Evolutionary conservation across 1,140 invertebrate genomes (phyloP), one percentile per base, ranked within the genome.

Genomic region (Popillia japonica): DNA sequence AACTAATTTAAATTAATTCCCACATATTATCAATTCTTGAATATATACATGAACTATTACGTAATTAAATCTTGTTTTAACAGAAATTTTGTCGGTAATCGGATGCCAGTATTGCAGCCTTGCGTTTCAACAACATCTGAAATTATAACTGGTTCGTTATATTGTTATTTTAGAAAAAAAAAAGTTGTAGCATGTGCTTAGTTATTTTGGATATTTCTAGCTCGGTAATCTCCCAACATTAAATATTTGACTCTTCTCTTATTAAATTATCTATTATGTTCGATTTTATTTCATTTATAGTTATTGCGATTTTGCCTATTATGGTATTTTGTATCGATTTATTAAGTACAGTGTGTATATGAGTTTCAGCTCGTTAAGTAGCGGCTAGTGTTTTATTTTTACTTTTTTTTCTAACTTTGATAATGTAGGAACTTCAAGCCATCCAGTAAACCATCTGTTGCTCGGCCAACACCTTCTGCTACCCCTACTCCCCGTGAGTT

Each of bases 341-440:
- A 61, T 23, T 75, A 76, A 55, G 48, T 55, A 55, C 14, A 17
- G n/a, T 55, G 17, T 6, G 6, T 17, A 55, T 55, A 0, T 55
- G 14, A 55, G 48, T 55, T 55, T 55, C 17, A 55, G 48, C 48
- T n/a, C 0, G 6, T 55, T 55, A 17, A 55, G 48, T 55, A 55
- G 48, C 48, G 6, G 4, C 48, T 55, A 55, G 72, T 74, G n/a
- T 74, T 27, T 34, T 74, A 11, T 55, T 55, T 76, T 42, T 76
- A 48, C 55, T 76, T 76, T 48, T 48, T 41, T 76, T 76, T 76
- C 64, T 75, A 40, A 76, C 78, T 80, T 81, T 81, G 81, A 83
- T 84, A 80, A 83, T 80, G 79, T 84, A 87, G 86, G 83, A 87
- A 87, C 82, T 87, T 85, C 84, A 86, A 86, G 82, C 81, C 84